A percentile compares a stretch with the other conserved stretches of the same genome.
Evolutionary conservation across 23 tunicate species (phyloP).

Genomic region (Corella eumyota): DNA sequence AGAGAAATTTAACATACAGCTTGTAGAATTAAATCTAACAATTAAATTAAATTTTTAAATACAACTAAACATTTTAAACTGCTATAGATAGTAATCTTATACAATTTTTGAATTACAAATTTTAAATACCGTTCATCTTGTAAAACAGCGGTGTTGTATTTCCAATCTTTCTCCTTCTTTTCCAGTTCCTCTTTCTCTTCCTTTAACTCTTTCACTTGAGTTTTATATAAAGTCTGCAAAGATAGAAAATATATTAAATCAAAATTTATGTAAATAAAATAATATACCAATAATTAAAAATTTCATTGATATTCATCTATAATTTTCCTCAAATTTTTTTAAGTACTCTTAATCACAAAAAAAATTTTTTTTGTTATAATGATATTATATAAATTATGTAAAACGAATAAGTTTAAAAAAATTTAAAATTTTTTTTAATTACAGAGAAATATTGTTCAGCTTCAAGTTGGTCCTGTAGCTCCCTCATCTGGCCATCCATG

Average conservation of each 20-base stretch:
- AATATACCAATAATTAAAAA: neutral
- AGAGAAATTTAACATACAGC: too few species aligned
- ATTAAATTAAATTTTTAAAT: too few species aligned
- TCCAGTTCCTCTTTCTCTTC: constrained; percentile 84
- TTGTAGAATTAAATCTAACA: too few species aligned
- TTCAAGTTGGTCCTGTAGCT: constrained; percentile 96
- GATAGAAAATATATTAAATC: neutral
- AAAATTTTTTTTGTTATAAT: too few species aligned
- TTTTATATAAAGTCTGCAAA: constrained; percentile 77
- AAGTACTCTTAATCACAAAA: too few species aligned
- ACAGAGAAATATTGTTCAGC: constrained; percentile 94
- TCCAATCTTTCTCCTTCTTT: constrained; percentile 45
- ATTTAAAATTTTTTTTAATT: too few species aligned
- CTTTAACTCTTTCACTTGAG: constrained; percentile 79
- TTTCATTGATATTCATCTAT: neutral
- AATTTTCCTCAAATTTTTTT: too few species aligned
- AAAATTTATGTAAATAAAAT: neutral
- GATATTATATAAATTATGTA: too few species aligned
- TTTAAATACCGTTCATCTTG: constrained; percentile 88
- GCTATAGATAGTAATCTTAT: too few species aligned
- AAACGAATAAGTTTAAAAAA: too few species aligned
- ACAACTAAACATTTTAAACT: too few species aligned
- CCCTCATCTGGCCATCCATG: constrained; percentile 86
- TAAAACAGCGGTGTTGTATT: constrained; percentile 23
- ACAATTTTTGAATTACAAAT: too few species aligned